Base-by-base conservation (phyloP, 2,888 invertebrate genomes). In the Marronus borbonicus region DNA sequence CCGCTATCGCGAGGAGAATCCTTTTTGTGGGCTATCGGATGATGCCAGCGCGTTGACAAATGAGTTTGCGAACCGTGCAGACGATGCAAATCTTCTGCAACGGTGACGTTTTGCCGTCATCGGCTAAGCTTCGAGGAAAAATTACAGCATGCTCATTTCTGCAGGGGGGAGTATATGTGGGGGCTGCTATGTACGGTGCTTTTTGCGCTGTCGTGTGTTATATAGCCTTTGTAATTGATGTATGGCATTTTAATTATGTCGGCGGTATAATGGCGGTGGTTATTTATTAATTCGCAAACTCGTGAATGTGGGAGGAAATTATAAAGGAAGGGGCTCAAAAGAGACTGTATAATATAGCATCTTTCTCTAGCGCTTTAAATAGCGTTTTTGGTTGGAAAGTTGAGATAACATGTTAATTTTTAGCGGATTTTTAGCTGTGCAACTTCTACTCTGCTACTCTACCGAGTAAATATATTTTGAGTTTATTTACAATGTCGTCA, bases 51-150 rank as follows among this genome's bases (percentile, higher is more conserved):
- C 36, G 50, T 5, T 55, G 70, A 70, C 70, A 70, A 70, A 70
- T 70, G 69, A 52, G 31, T 52, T 52, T 17, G 49, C 10, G 24
- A 49, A 28, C 50, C 14, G 2, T 39, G n/a, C 44, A 14, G 24
- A 17, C 17, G 7, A 70, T 70, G 70, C 70, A 70, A 70, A 70
- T 70, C 55, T 70, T 70, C 52, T 70, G 70, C 70, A 70, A 36
- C 70, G 70, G 39, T 70, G 24, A 68, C 49, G 66, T 68, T 68
- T 49, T 24, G 52, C 17, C 65, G 65, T 65, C 65, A 65, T 49
- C 24, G 66, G 49, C 49, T 44, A 68, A 68, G 44, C 44, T 68
- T 68, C 24, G 66, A 7, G 66, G 66, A 68, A 68, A 68, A 68
- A 44, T 68, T 49, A 14, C 49, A 12, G 24, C 28, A 49, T 50